Conservation (phyloP, 2,113 vertebrate species). For the Delphinus delphis region DNA sequence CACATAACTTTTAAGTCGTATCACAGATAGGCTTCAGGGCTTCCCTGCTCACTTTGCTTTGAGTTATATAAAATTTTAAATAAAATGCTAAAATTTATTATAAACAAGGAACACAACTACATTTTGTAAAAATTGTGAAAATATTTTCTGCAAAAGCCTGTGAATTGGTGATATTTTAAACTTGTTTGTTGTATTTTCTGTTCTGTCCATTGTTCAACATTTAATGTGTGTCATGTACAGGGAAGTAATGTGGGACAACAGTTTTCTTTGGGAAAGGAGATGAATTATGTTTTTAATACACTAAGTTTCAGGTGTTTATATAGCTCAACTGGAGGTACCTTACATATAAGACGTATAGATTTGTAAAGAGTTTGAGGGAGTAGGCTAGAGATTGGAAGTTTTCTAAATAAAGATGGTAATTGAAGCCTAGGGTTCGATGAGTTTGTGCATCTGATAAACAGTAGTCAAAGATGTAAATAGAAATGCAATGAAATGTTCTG, state of each 20-base stretch:
- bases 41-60: neutral
- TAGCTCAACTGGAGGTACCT: neutral
- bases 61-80: neutral
- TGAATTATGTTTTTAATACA: neutral
- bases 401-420: neutral
- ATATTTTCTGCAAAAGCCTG: neutral
- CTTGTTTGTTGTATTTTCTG: neutral
- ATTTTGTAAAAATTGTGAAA: neutral
- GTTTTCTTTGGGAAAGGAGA: slow-evolving; percentile 2
- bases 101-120: neutral
- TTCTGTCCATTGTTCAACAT: neutral
- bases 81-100: neutral
- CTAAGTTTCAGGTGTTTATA: neutral
- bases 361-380: neutral
- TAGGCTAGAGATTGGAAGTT: neutral
- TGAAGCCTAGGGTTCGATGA: neutral
- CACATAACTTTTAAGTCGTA: neutral
- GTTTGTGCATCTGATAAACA: neutral
- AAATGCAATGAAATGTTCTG: neutral
- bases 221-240: neutral
- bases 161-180: neutral
- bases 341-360: neutral
- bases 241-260: neutral
- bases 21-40: neutral
- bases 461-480: neutral